A percentile compares a stretch with the other conserved stretches of the same genome.
Conservation (phyloP, 2,113 vertebrate species). For the Australoheros scitulus region DNA sequence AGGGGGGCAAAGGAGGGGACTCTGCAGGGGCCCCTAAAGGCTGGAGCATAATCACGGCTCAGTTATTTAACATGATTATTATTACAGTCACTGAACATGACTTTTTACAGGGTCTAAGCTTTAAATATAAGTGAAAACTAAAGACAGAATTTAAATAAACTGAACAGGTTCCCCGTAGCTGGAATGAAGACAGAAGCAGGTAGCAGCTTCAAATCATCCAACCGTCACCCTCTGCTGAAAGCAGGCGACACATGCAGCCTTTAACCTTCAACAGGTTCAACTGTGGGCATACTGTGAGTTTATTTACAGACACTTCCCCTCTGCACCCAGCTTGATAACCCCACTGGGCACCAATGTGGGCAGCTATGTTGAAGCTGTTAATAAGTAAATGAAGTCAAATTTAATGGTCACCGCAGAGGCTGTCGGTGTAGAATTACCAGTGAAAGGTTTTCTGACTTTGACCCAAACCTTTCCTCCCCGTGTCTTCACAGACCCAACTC, state of each 20-base stretch:
- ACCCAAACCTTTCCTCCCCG: too few species aligned
- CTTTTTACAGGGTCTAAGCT: background rate
- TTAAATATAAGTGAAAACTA: background rate
- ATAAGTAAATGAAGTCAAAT: background rate
- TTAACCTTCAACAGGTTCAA: background rate
- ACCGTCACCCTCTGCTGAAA: too few species aligned
- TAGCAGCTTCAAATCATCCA: background rate
- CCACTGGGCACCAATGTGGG: background rate
- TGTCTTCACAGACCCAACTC: background rate
- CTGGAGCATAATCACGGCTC: background rate
- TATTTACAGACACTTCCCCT: background rate
- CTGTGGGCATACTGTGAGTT: too few species aligned
- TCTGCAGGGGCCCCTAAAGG: background rate
- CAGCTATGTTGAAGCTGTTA: too few species aligned
- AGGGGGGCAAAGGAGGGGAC: background rate
- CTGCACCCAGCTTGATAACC: background rate
- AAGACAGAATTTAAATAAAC: background rate
- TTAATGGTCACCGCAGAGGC: background rate
- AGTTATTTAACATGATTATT: background rate
- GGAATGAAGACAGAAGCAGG: too few species aligned
- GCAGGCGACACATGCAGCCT: too few species aligned
- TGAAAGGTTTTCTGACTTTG: too few species aligned
- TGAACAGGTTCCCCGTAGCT: too few species aligned
- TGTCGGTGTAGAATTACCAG: fast-evolving
- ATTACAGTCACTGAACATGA: fast-evolving